Evolutionary conservation across 1,140 invertebrate genomes (phyloP).

Genomic region (Xylocopa sonorina): DNA sequence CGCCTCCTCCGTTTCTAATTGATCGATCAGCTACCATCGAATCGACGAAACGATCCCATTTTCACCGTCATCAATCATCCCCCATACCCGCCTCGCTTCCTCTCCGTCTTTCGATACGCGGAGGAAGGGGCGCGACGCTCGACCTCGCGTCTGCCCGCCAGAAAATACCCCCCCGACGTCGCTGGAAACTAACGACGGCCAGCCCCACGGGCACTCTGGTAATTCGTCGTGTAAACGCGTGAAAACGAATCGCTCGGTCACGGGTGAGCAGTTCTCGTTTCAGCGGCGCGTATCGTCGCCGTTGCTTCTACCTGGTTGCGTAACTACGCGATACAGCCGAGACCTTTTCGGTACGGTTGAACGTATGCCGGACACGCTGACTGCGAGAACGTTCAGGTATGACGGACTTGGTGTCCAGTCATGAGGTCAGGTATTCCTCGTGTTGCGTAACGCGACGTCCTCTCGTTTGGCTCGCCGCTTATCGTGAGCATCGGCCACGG

Average conservation of each 20-base stretch:
- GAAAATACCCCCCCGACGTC: conserved; percentile 31
- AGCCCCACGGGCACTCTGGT: neutral
- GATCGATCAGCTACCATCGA: conserved; percentile 26
- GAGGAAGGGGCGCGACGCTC: too few species aligned
- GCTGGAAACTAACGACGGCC: conserved; percentile 23
- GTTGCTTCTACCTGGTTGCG: neutral
- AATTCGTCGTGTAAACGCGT: conserved; percentile 33
- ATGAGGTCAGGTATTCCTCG: conserved; percentile 37
- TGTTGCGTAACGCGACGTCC: conserved; percentile 27
- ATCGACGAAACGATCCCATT: conserved; percentile 23
- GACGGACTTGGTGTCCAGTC: conserved; percentile 38
- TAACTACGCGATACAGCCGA: neutral
- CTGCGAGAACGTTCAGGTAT: conserved; percentile 15
- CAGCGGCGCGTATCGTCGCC: neutral
- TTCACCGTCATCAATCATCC: conserved; percentile 28
- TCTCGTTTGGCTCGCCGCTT: conserved; percentile 6
- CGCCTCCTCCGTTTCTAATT: conserved; percentile 1
- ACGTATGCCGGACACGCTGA: conserved; percentile 34
- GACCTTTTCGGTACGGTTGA: conserved; percentile 13
- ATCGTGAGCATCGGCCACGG: conserved; percentile 11
- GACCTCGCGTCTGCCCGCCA: neutral
- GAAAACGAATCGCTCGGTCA: conserved; percentile 22
- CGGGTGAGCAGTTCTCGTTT: neutral
- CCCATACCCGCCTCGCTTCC: neutral
- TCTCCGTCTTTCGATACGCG: neutral